A percentile compares a stretch with the other conserved stretches of the same genome.
phyloP scores from a whole-genome alignment of 1,140 invertebrate species.

The Achatina immaculata region DNA sequence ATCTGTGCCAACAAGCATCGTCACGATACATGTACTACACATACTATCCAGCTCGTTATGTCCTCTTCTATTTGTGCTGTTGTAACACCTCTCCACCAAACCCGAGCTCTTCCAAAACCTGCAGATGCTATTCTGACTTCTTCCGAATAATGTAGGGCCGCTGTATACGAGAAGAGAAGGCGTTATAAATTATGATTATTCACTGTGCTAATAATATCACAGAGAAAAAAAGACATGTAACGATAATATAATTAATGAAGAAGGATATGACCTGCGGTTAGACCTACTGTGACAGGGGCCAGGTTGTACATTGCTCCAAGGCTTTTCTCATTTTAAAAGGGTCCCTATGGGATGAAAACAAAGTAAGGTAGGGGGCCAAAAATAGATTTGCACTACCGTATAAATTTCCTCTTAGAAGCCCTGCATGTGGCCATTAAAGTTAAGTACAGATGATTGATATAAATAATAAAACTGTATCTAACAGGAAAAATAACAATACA shows the following conservation, averaged over 20 bases:
- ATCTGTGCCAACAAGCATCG: too few relatives aligned
- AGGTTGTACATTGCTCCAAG: neutral
- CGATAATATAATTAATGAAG: neutral
- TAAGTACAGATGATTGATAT: too few relatives aligned
- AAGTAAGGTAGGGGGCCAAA: too few relatives aligned
- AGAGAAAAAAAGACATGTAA: neutral
- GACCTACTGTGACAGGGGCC: neutral
- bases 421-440: too few relatives aligned
- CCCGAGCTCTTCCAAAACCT: conserved; percentile 37
- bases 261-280: neutral
- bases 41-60: conserved; percentile 51
- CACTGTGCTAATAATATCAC: neutral
- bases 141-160: conserved; percentile 50
- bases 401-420: too few relatives aligned
- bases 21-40: too few relatives aligned
- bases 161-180: conserved; percentile 27
- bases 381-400: too few relatives aligned
- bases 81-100: conserved; percentile 54
- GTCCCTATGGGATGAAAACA: too few relatives aligned
- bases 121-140: conserved; percentile 49
- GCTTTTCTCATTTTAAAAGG: neutral
- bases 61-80: conserved; percentile 46
- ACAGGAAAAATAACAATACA: too few relatives aligned
- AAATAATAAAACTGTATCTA: too few relatives aligned
- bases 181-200: neutral